Evolutionary conservation across 2,888 invertebrate genomes (phyloP), one percentile per base, ranked within the genome.

Genomic region (Ornithoptera priamus): DNA sequence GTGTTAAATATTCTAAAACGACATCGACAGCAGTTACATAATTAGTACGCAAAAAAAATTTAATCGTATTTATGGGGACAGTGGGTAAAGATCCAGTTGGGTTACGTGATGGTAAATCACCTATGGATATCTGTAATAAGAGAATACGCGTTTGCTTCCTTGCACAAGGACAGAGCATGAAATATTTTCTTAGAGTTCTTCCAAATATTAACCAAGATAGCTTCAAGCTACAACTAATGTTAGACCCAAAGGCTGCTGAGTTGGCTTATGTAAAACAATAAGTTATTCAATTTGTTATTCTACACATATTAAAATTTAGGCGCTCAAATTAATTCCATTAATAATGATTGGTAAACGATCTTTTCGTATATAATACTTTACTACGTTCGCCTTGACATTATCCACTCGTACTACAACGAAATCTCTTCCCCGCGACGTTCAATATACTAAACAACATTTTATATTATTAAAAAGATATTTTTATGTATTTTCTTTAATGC

Each of bases 301-400:
- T 46, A 46, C 15, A 17, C 50, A 12, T 2, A 2, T 12, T 50
- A 17, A 53, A 53, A 53, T 53, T 53, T 18, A 18, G n/a, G 53
- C 53, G 8, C 53, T n/a, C n/a, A n/a, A n/a, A 53, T 53, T n/a
- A 7, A 53, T n/a, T n/a, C n/a, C 53, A 73, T 58, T 58, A 58
- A 22, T 58, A 42, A 18, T 12, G 42, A 56, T 56, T 56, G 30
- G 61, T 62, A 24, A 62, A 62, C 12, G 6, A 57, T 39, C 20
- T 39, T 22, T 62, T 20, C 56, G 30, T 50, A 61, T 67, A 67
- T 67, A 53, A 61, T 61, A 67, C 15, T 53, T 58, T 58, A 36
- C 22, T 50, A 62, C n/a, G 62, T 56, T 61, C 39, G 61, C 67
- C 62, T 62, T 67, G 67, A 67, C 62, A 62, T 67, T 67, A 67